A percentile compares a stretch with the other conserved stretches of the same genome.
Evolutionary conservation across 2,888 invertebrate species (phyloP).

Genomic region (Melanostoma mellinum): DNA sequence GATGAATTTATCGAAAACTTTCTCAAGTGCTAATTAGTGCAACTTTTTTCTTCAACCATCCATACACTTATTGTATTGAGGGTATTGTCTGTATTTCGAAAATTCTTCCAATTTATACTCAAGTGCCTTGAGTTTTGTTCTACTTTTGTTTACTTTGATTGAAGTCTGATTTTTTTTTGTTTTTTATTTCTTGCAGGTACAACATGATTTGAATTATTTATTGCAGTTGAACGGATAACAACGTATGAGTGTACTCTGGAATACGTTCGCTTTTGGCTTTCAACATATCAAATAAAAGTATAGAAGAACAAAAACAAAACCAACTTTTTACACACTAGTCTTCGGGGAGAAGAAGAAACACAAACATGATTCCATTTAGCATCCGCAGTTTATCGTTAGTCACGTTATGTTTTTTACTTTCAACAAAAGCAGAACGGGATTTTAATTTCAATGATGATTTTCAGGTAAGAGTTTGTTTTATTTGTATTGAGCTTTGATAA

Average conservation of each 20-base stretch:
- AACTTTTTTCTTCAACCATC: conserved; percentile 1
- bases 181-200: conserved; percentile 50
- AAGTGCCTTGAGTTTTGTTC: conserved; percentile 30
- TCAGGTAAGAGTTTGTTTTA: conserved; percentile 42
- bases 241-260: conserved; percentile 24
- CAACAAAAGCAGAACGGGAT: conserved; percentile 61
- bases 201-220: conserved; percentile 65
- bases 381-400: conserved; percentile 53
- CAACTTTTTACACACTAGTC: conserved; percentile 33
- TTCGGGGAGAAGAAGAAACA: conserved; percentile 37
- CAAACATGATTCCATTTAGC: conserved; percentile 56
- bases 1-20: conserved; percentile 61
- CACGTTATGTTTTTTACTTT: conserved; percentile 52
- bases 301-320: neutral
- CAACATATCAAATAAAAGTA: neutral
- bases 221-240: conserved; percentile 29
- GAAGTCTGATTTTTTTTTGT: conserved; percentile 13
- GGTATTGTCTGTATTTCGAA: conserved; percentile 22
- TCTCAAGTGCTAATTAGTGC: conserved; percentile 62
- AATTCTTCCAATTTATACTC: conserved; percentile 30
- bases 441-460: conserved; percentile 66
- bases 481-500: too few species aligned
- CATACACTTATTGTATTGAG: neutral
- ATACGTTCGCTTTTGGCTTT: conserved; percentile 30
- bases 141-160: conserved; percentile 33